Evolutionary conservation across 1,140 invertebrate genomes (phyloP).

Genomic region (Drosophila azteca): DNA sequence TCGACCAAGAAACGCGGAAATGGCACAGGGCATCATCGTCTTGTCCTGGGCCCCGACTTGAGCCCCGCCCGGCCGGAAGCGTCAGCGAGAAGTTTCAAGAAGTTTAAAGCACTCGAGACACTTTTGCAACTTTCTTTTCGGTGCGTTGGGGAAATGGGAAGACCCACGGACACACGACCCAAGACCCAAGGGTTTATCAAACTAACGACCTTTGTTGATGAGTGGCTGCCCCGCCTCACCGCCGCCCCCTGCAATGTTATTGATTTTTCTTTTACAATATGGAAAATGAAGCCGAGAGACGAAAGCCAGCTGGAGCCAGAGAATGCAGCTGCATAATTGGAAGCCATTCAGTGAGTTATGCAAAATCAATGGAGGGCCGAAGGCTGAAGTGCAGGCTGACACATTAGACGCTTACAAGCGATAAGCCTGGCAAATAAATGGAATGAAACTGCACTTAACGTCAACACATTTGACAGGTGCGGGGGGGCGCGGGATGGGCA

Average conservation of each 20-base stretch:
- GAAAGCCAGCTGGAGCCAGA: constrained; percentile 12
- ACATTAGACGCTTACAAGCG: constrained; percentile 62
- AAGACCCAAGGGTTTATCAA: constrained; percentile 51
- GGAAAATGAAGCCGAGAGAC: constrained; percentile 2
- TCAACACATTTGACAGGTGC: constrained; percentile 70
- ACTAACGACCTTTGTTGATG: constrained; percentile 66
- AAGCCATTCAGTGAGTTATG: constrained; percentile 39
- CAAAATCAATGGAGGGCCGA: constrained; percentile 61
- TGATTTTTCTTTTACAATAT: constrained; percentile 61
- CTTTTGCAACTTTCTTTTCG: constrained; percentile 72
- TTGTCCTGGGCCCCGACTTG: constrained; percentile 18
- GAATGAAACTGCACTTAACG: constrained; percentile 79
- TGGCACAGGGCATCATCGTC: constrained; percentile 53
- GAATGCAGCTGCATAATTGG: constrained; percentile 69
- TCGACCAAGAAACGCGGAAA: constrained; percentile 71
- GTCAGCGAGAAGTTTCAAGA: constrained; percentile 64
- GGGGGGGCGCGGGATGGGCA: neutral
- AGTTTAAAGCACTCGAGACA: constrained; percentile 76
- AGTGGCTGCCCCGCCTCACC: constrained; percentile 15
- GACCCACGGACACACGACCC: no score
- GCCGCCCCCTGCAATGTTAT: constrained; percentile 29
- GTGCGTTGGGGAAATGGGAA: constrained; percentile 15
- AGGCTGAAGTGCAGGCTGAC: constrained; percentile 25
- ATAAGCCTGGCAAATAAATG: constrained; percentile 72
- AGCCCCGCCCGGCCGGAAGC: neutral